These are phyloP conservation scores for Spilogale gracilis DNA, from an alignment of 2,113 vertebrate genomes.

Conservation along the genomic window DNA sequence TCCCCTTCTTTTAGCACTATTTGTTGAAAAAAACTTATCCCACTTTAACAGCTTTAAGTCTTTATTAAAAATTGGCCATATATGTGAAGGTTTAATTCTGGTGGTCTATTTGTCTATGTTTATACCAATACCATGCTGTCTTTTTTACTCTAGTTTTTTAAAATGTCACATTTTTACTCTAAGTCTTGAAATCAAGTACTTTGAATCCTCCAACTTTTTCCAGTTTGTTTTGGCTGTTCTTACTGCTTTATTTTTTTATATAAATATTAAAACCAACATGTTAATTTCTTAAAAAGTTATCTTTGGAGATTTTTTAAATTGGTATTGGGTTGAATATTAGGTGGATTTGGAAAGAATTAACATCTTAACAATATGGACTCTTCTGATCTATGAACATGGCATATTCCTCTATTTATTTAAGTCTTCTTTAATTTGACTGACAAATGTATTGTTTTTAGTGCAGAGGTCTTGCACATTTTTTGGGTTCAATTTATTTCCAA, in stretches of 20 bases:
- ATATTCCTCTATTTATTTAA: not conserved
- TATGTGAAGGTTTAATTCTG: not conserved
- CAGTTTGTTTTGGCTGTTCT: not conserved
- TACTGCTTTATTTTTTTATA: slow-evolving; percentile 16
- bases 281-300: not conserved
- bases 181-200: slow-evolving; percentile 11
- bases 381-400: not conserved
- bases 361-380: not conserved
- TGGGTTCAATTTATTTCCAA: not conserved
- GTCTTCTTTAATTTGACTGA: slow-evolving; percentile 9
- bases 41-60: not conserved
- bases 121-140: not conserved
- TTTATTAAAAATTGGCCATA: not conserved
- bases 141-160: not conserved
- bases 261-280: slow-evolving; percentile 14
- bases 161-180: not conserved
- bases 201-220: not conserved
- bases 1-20: not conserved
- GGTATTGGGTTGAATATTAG: not conserved
- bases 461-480: not conserved
- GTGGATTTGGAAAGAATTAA: not conserved
- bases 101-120: not conserved
- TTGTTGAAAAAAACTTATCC: slow-evolving; percentile 26
- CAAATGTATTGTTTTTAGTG: not conserved
- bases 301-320: not conserved